These are phyloP conservation scores for Cephus pygmeus DNA, from an alignment of 2,888 invertebrate genomes.

Conservation along the genomic window DNA sequence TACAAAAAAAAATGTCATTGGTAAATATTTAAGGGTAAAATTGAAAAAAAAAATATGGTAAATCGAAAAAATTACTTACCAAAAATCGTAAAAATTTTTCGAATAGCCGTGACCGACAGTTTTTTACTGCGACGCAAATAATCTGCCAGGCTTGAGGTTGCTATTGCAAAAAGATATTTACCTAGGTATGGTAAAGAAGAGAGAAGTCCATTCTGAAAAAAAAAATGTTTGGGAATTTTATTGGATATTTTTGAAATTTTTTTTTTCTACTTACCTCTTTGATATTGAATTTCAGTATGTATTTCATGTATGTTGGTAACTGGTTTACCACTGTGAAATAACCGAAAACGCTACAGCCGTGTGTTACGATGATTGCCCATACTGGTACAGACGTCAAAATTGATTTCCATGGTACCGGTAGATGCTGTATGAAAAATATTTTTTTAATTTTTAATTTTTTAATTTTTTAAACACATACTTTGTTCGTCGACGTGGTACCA, in stretches of 20 bases:
- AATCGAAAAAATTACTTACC: slow-evolving; percentile 62
- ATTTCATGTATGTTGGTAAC: slow-evolving; percentile 86
- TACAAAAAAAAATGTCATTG: not conserved
- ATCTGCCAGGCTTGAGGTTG: slow-evolving; percentile 81
- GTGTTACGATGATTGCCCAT: slow-evolving; percentile 87
- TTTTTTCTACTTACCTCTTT: slow-evolving; percentile 71
- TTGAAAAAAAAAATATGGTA: not conserved
- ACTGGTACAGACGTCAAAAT: slow-evolving; percentile 80
- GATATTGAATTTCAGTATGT: slow-evolving; percentile 80
- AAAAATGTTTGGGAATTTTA: slow-evolving; percentile 9
- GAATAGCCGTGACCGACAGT: slow-evolving; percentile 78
- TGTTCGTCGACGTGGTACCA: slow-evolving; percentile 71
- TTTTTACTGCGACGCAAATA: slow-evolving; percentile 74
- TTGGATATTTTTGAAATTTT: not conserved
- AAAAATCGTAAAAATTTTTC: slow-evolving; percentile 76
- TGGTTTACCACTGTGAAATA: slow-evolving; percentile 91
- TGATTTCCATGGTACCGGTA: slow-evolving; percentile 79
- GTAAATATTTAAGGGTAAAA: not conserved
- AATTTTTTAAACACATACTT: slow-evolving; percentile 34
- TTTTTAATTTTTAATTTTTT: not conserved
- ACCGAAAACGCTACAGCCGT: slow-evolving; percentile 86
- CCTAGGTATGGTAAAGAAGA: slow-evolving; percentile 89
- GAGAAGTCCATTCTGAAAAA: slow-evolving; percentile 79
- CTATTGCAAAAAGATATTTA: slow-evolving; percentile 83
- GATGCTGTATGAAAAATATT: slow-evolving; percentile 54